Conservation (phyloP, 2,888 invertebrate genomes). For the Boloria euphrosyne region DNA sequence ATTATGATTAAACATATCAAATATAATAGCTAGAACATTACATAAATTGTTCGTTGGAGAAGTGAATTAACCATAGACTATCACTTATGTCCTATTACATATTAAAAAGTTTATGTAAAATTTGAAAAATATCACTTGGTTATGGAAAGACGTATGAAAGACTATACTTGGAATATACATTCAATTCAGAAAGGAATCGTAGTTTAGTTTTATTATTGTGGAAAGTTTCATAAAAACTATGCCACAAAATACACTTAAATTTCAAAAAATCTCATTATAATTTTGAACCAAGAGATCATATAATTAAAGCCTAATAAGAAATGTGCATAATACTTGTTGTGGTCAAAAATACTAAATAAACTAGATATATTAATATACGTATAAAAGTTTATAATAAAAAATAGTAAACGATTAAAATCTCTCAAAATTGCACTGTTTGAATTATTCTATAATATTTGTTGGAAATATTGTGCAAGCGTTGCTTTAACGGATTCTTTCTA, state of each 20-base stretch:
- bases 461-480: constrained; percentile 2
- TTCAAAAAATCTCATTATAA: constrained; percentile 14
- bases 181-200: background rate
- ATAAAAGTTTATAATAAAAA: constrained; percentile 16
- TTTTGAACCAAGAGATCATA: constrained; percentile 40
- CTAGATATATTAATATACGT: constrained; percentile 11
- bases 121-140: constrained; percentile 72
- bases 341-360: constrained; percentile 8
- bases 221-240: constrained; percentile 1
- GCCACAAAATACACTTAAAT: constrained; percentile 8
- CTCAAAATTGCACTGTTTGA: constrained; percentile 35
- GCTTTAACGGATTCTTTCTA: background rate
- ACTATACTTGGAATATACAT: constrained; percentile 35
- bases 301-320: constrained; percentile 40
- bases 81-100: constrained; percentile 57
- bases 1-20: constrained; percentile 53
- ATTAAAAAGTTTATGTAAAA: constrained; percentile 61
- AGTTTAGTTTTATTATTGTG: constrained; percentile 5
- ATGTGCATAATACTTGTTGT: constrained; percentile 24
- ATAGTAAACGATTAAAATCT: constrained; percentile 24
- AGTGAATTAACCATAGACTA: constrained; percentile 56
- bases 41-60: constrained; percentile 68
- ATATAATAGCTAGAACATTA: constrained; percentile 44
- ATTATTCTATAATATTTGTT: constrained; percentile 8
- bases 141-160: constrained; percentile 61